Base-by-base conservation (phyloP, 2,888 invertebrate species). In the Phalera bucephala region DNA sequence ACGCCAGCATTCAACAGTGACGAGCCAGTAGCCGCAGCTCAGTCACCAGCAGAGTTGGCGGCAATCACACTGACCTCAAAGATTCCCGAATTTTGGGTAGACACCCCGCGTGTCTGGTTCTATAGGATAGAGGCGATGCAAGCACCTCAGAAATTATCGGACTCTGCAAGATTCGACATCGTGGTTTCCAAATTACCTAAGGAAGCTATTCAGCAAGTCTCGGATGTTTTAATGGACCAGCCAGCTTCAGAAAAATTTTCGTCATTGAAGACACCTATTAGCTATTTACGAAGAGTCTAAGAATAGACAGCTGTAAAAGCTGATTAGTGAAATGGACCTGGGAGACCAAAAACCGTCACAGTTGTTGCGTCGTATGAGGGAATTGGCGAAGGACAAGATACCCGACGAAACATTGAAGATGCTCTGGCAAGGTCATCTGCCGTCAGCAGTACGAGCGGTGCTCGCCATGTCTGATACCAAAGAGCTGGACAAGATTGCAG, bases 11-110 rank as follows among this genome's bases (percentile, higher is more conserved):
- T n/a, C n/a, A n/a, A n/a, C n/a, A n/a, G n/a, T n/a, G n/a, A n/a
- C n/a, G n/a, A n/a, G n/a, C n/a, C n/a, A n/a, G n/a, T n/a, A n/a
- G n/a, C n/a, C n/a, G n/a, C n/a, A n/a, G n/a, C n/a, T n/a, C n/a
- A n/a, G n/a, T 55, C 59, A 11, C 69, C 60, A n/a, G n/a, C n/a
- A n/a, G 67, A 73, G 69, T 27, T 35, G 40, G 27, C 25, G 41
- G 3, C 11, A n/a, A n/a, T n/a, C n/a, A n/a, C n/a, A n/a, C n/a
- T n/a, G 26, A 26, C n/a, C n/a, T n/a, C n/a, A n/a, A n/a, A n/a
- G n/a, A n/a, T n/a, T n/a, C n/a, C n/a, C n/a, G n/a, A n/a, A 13
- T 26, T 26, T 26, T 26, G 26, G 26, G 13, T 13, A 3, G 26
- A 26, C n/a, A 11, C 11, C 11, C 26, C 13, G 13, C 3, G 13